Evolutionary conservation across 1,140 invertebrate species (phyloP).

Genomic region (Diorhabda elongata): DNA sequence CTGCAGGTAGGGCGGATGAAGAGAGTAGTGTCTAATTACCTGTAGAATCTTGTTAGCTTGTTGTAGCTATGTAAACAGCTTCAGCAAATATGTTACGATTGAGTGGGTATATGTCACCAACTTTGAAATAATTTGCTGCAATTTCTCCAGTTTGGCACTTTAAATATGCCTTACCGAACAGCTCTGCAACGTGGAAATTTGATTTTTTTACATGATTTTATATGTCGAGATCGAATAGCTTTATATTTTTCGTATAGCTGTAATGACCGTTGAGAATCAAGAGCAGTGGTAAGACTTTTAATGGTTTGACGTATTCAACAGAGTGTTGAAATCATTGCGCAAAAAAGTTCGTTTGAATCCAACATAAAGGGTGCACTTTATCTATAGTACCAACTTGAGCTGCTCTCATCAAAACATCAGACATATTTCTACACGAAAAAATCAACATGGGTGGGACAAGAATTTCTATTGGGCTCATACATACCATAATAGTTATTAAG

Average conservation of each 20-base stretch:
- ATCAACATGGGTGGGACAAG: neutral
- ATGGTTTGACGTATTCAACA: neutral
- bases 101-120: neutral
- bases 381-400: neutral
- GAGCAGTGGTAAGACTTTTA: neutral
- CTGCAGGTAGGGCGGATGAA: no score
- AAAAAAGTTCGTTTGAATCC: neutral
- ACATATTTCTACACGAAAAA: constrained; percentile 1
- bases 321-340: neutral
- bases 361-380: neutral
- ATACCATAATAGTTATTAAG: neutral
- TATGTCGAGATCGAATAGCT: neutral
- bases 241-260: neutral
- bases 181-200: no score
- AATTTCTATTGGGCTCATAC: neutral
- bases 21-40: no score
- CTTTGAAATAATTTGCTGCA: constrained; percentile 1
- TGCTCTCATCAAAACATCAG: neutral
- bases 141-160: neutral
- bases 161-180: neutral
- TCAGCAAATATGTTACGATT: neutral
- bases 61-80: constrained; percentile 1
- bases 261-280: constrained; percentile 4
- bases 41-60: neutral
- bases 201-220: neutral